Percentiles rank a stretch among this genome's conserved stretches.
These are phyloP conservation scores for Chanos chanos DNA, from an alignment of 2,797 vertebrate species.

Conservation along the genomic window DNA sequence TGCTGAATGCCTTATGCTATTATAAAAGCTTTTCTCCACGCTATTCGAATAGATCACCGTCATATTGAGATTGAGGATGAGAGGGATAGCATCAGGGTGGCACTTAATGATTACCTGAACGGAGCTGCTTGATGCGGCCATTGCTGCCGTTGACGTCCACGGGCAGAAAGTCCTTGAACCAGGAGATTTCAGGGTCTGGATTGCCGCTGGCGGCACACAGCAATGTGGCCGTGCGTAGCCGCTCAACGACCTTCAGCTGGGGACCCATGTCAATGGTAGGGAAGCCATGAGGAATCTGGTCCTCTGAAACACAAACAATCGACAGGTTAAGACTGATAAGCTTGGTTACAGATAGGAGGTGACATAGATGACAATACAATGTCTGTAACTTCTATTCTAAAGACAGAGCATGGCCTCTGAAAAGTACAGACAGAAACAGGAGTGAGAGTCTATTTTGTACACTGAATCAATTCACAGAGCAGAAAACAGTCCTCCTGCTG, in stretches of 20 bases:
- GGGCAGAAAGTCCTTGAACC: slow-evolving; percentile 97
- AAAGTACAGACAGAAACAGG: no score
- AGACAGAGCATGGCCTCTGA: no score
- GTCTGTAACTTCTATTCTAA: no score
- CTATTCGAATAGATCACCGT: slow-evolving; percentile 22
- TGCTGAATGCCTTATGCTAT: neutral
- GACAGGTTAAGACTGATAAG: neutral
- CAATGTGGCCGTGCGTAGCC: slow-evolving; percentile 92
- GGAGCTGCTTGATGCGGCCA: slow-evolving; percentile 93
- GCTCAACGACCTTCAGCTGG: slow-evolving; percentile 94
- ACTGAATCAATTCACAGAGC: slow-evolving; percentile 3
- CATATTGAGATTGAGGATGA: no score
- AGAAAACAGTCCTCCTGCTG: slow-evolving; percentile 5
- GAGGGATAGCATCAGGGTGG: neutral
- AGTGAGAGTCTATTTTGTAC: slow-evolving; percentile 9
- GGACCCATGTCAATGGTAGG: slow-evolving; percentile 96
- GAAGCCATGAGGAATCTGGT: slow-evolving; percentile 89
- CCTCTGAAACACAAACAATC: slow-evolving; percentile 71
- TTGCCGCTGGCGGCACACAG: slow-evolving; percentile 93
- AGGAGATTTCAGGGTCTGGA: slow-evolving; percentile 94
- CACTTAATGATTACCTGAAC: slow-evolving; percentile 78
- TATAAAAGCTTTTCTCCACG: neutral
- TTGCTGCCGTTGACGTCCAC: slow-evolving; percentile 91
- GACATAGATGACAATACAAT: no score
- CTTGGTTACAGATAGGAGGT: neutral